A percentile compares a stretch with the other conserved stretches of the same genome.
Evolutionary conservation across 2,113 vertebrate species (phyloP).

Genomic region (Donacobius atricapilla): DNA sequence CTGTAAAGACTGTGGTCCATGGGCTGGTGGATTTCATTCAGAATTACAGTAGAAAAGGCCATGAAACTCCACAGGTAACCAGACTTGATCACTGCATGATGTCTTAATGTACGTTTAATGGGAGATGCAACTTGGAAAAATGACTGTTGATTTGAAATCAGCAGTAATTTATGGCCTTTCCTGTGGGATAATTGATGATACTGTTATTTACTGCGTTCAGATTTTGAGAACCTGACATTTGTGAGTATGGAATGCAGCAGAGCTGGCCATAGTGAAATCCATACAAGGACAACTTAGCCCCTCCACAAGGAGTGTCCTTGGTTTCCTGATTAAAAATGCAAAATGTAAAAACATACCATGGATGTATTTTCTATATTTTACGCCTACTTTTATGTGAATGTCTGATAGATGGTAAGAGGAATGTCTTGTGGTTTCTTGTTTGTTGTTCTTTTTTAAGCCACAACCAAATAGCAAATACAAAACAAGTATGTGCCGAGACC

Average conservation of each 20-base stretch:
- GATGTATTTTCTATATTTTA: not conserved
- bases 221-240: not conserved
- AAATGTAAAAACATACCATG: not conserved
- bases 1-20: constrained; percentile 92
- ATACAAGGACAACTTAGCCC: not conserved
- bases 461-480: constrained; percentile 98
- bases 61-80: constrained; percentile 90
- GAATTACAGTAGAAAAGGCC: constrained; percentile 94
- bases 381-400: not conserved
- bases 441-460: constrained; percentile 73
- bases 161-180: not conserved
- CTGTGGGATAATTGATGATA: not conserved
- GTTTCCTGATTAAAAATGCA: not conserved
- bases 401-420: not conserved
- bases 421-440: not conserved
- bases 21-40: constrained; percentile 97
- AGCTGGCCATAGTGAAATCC: not conserved
- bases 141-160: not conserved
- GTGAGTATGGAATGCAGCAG: not conserved
- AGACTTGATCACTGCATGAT: fast-evolving
- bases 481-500: constrained; percentile 97
- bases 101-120: not conserved
- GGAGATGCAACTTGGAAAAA: not conserved
- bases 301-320: not conserved
- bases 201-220: not conserved